Conservation (phyloP, 2,113 vertebrate species). For the Cisticola juncidis region DNA sequence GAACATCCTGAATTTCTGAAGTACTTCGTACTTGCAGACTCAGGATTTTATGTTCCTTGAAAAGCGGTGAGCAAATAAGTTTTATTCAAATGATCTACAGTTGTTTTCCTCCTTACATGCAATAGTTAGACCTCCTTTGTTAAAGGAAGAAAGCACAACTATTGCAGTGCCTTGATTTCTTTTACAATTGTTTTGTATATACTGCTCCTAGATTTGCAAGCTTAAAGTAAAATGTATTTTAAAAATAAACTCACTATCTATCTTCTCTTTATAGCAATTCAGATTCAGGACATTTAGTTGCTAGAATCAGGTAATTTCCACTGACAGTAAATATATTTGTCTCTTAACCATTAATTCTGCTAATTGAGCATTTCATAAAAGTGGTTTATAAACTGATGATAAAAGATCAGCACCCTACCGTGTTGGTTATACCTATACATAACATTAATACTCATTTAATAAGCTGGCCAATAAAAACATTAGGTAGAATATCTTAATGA, state of each 20-base stretch:
- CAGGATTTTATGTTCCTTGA: background rate
- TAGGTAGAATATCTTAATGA: slow-evolving; percentile 53
- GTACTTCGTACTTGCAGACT: background rate
- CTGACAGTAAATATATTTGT: background rate
- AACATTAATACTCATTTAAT: slow-evolving; percentile 54
- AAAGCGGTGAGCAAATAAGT: background rate
- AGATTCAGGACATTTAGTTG: background rate
- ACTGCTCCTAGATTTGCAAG: background rate
- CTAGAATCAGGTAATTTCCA: background rate
- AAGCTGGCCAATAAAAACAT: slow-evolving; percentile 55
- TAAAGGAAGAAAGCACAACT: background rate
- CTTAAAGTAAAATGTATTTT: background rate
- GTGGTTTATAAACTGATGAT: slow-evolving; percentile 27
- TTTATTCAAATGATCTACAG: background rate
- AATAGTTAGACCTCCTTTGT: background rate
- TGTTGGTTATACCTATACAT: slow-evolving; percentile 26
- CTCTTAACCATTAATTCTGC: background rate
- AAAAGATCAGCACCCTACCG: slow-evolving; percentile 38
- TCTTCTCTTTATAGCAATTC: background rate
- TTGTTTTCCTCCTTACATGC: background rate
- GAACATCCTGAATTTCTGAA: slow-evolving; percentile 23
- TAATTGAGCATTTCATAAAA: slow-evolving; percentile 38
- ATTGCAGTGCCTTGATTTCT: background rate
- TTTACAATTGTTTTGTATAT: background rate
- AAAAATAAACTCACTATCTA: background rate